Percentiles rank a stretch among this genome's conserved stretches.
Conservation (phyloP, 2,797 vertebrate species). For the Takifugu rubripes region DNA sequence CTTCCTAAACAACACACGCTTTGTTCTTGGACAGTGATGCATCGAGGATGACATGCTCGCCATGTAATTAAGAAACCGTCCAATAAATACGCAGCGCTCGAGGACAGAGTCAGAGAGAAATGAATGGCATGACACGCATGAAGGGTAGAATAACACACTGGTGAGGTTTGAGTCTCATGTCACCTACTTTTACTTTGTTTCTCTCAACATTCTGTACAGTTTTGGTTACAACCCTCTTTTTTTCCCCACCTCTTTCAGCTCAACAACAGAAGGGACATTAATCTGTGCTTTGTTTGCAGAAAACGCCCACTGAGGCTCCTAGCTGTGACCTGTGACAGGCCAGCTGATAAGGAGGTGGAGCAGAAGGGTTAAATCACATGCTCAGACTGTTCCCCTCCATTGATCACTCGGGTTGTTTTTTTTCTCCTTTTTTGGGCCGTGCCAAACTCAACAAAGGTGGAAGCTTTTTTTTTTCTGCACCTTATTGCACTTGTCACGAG, state of each 20-base stretch:
- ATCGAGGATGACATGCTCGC: constrained; percentile 11
- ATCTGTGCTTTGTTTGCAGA: constrained; percentile 25
- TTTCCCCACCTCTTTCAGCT: not conserved
- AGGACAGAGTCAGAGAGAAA: constrained; percentile 18
- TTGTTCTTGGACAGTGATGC: not conserved
- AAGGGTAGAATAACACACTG: not conserved
- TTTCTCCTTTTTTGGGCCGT: too few relatives aligned
- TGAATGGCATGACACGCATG: constrained; percentile 29
- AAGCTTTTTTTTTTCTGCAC: too few relatives aligned
- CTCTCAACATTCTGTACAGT: constrained; percentile 3
- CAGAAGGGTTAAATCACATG: constrained; percentile 15
- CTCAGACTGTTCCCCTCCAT: constrained; percentile 13
- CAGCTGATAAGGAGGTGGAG: constrained; percentile 24
- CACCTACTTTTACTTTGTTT: constrained; percentile 13
- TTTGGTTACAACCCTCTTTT: constrained; percentile 5
- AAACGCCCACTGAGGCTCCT: constrained; percentile 13
- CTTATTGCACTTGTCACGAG: not conserved
- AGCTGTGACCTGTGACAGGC: constrained; percentile 22
- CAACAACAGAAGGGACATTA: constrained; percentile 27
- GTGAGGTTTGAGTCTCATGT: constrained; percentile 5
- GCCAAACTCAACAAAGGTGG: too few relatives aligned
- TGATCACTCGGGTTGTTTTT: constrained; percentile 8
- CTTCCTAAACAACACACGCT: constrained; percentile 15
- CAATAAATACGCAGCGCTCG: constrained; percentile 23
- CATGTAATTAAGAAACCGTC: constrained; percentile 25